Evolutionary conservation across 2,797 vertebrate species (phyloP).

Genomic region (Cirrhinus mrigala): DNA sequence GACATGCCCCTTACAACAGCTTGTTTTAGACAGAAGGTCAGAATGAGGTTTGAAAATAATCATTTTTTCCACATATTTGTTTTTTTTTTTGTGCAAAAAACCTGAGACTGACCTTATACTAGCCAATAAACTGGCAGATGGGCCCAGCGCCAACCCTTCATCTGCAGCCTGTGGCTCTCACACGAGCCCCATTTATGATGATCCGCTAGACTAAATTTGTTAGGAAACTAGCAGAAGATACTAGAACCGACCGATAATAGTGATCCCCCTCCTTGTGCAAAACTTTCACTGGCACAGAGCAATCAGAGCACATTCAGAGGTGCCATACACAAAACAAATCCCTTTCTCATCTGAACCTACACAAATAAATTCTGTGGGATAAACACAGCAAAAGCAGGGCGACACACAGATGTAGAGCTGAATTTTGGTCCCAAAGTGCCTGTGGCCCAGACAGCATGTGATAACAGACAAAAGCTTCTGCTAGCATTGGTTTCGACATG

Average conservation of each 20-base stretch:
- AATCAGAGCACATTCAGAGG: constrained; percentile 50
- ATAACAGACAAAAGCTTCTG: constrained; percentile 32
- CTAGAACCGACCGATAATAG: constrained; percentile 28
- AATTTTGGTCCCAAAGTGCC: neutral
- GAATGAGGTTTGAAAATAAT: too few relatives aligned
- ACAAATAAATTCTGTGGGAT: constrained; percentile 21
- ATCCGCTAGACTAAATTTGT: constrained; percentile 63
- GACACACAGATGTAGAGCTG: constrained; percentile 4
- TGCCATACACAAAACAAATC: constrained; percentile 15
- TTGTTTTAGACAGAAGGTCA: too few relatives aligned
- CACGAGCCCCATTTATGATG: constrained; percentile 62
- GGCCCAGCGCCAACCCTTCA: constrained; percentile 65
- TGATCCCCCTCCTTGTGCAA: constrained; percentile 52
- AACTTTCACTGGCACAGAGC: constrained; percentile 63
- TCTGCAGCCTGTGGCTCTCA: constrained; percentile 65
- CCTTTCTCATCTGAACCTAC: neutral
- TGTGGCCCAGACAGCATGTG: neutral
- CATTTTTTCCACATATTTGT: too few relatives aligned
- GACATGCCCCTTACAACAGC: too few relatives aligned
- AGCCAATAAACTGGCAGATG: constrained; percentile 42
- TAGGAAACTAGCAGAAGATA: constrained; percentile 64
- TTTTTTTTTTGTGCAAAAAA: too few relatives aligned
- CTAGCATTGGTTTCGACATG: constrained; percentile 27
- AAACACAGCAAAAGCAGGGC: neutral
- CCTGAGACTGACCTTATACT: neutral